Percentiles rank a stretch among this genome's conserved stretches.
Conservation (phyloP, 2,797 vertebrate genomes). For the Premnoplex brunnescens region DNA sequence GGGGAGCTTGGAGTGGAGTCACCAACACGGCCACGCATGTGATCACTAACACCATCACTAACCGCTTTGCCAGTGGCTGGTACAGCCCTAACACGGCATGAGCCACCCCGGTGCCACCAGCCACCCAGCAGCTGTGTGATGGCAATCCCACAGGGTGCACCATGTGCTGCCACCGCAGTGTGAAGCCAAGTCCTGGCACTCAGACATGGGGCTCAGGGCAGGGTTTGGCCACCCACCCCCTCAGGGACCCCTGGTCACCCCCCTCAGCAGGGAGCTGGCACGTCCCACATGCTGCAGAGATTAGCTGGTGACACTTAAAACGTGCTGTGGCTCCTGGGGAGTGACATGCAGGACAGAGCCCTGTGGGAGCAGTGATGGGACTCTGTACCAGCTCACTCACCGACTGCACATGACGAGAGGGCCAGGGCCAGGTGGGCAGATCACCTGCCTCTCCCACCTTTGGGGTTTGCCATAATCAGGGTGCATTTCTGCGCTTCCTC, state of each 20-base stretch:
- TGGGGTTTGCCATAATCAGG: not conserved
- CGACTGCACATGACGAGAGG: accelerated
- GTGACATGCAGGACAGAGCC: not conserved
- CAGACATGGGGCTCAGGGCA: not conserved
- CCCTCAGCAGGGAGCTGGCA: not conserved
- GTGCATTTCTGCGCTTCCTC: accelerated
- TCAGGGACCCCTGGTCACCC: not conserved
- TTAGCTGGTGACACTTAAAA: slow-evolving; percentile 45
- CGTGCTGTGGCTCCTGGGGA: not conserved
- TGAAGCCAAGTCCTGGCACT: not conserved
- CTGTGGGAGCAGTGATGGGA: accelerated
- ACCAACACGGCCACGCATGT: not conserved
- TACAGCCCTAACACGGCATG: not conserved
- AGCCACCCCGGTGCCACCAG: not conserved
- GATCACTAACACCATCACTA: slow-evolving; percentile 9
- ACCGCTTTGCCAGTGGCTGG: not conserved
- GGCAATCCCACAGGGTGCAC: accelerated
- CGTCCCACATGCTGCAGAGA: not conserved
- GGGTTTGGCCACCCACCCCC: not conserved
- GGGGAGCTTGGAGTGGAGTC: not conserved
- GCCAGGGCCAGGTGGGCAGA: accelerated
- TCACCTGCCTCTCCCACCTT: not conserved
- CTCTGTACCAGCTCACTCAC: not conserved
- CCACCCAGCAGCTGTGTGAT: not conserved
- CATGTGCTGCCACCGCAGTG: not conserved